Evolutionary conservation across 2,113 vertebrate species (phyloP).

Genomic region (Chionodraco myersi): DNA sequence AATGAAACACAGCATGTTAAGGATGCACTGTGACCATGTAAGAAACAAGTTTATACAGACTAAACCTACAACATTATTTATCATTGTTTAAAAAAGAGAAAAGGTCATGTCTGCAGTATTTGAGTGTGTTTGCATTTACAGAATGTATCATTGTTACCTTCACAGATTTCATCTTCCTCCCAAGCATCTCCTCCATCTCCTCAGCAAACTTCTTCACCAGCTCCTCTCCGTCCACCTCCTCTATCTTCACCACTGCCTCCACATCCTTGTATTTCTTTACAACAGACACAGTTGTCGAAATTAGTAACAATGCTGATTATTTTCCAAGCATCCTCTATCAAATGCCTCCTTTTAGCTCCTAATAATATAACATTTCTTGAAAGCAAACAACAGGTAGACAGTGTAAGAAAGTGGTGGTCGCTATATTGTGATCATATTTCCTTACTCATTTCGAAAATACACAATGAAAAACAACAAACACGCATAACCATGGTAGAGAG

Average conservation of each 20-base stretch:
- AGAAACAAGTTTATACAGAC: not conserved
- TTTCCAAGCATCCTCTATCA: not conserved
- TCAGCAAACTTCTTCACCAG: constrained; percentile 92
- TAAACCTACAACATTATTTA: not conserved
- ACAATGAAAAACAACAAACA: not conserved
- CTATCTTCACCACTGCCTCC: constrained; percentile 89
- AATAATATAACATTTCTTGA: not conserved
- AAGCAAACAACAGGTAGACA: too few relatives aligned
- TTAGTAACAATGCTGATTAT: too few relatives aligned
- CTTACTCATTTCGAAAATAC: too few relatives aligned
- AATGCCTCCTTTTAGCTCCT: not conserved
- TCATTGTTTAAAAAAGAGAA: not conserved
- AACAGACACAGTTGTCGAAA: constrained; percentile 9
- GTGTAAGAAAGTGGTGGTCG: too few relatives aligned
- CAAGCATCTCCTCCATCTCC: constrained; percentile 96
- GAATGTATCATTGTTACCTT: constrained; percentile 81
- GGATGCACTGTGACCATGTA: not conserved
- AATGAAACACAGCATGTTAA: constrained; percentile 25
- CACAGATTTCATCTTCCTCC: constrained; percentile 93
- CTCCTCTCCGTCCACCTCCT: constrained; percentile 92
- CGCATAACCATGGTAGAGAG: not conserved
- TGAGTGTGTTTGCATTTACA: not conserved
- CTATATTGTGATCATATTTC: too few relatives aligned
- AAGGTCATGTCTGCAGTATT: not conserved
- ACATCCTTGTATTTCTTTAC: constrained; percentile 93